A percentile compares a stretch with the other conserved stretches of the same genome.
phyloP scores from a whole-genome alignment of 2,113 vertebrate species.

The Psilopsiagon aymara region DNA sequence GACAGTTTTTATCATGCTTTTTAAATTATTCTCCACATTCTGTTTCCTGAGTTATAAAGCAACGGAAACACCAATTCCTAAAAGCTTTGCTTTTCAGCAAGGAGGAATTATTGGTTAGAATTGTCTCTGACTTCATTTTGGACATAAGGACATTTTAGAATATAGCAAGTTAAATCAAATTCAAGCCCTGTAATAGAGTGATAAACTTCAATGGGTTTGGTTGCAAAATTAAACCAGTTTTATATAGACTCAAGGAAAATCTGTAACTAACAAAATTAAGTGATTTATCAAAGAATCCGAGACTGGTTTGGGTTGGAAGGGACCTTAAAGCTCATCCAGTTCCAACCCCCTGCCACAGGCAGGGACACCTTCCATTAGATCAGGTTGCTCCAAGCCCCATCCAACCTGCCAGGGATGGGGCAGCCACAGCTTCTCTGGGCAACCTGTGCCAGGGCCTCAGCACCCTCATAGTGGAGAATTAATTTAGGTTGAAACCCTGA shows the following conservation, averaged over 20 bases:
- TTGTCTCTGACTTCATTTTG: not conserved
- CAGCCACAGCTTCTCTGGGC: not conserved
- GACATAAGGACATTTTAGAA: not conserved
- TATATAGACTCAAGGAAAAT: not conserved
- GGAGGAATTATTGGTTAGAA: not conserved
- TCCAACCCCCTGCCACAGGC: not conserved
- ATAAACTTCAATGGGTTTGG: not conserved
- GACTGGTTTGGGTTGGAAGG: not conserved
- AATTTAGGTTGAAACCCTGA: not conserved
- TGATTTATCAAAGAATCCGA: not conserved
- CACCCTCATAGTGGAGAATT: not conserved
- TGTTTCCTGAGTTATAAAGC: not conserved
- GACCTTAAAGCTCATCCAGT: not conserved
- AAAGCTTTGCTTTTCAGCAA: not conserved
- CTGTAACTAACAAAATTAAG: not conserved
- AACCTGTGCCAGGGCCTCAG: not conserved
- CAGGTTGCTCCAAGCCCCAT: not conserved
- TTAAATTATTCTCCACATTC: not conserved
- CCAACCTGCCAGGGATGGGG: not conserved
- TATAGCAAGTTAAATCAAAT: not conserved
- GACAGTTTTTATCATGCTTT: not conserved
- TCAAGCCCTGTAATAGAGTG: not conserved
- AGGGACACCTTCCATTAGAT: not conserved
- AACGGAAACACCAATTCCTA: not conserved
- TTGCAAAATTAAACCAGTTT: not conserved